phyloP scores from a whole-genome alignment of 2,797 vertebrate species.

The Lepidocolaptes lacrymiger region DNA sequence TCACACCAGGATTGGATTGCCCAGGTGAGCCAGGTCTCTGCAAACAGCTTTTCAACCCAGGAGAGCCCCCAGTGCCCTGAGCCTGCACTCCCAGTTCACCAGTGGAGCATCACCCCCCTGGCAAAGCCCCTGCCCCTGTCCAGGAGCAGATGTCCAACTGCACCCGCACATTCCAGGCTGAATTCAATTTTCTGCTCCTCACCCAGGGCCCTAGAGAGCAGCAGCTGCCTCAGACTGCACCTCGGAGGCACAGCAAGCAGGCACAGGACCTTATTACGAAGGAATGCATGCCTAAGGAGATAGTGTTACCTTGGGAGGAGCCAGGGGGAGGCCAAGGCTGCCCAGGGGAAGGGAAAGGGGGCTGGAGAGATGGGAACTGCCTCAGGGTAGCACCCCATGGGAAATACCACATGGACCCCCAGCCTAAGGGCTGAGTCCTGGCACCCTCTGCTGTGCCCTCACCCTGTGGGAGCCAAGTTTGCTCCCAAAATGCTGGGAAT shows the following conservation, averaged over 20 bases:
- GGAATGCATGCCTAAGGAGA: slow-evolving; percentile 63
- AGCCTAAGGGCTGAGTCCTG: not conserved
- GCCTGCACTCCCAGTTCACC: fast-evolving
- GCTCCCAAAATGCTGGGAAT: not conserved
- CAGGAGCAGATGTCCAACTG: not conserved
- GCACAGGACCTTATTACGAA: slow-evolving; percentile 54
- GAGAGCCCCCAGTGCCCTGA: not conserved
- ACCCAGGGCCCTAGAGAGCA: slow-evolving; percentile 34
- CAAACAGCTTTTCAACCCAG: not conserved
- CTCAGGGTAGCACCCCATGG: not conserved
- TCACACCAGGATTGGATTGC: not conserved
- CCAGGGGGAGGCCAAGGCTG: not conserved
- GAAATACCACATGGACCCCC: not conserved
- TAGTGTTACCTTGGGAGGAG: slow-evolving; percentile 37
- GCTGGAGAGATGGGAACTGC: not conserved
- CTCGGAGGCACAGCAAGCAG: slow-evolving; percentile 36
- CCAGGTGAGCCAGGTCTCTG: not conserved
- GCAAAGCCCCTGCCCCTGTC: not conserved
- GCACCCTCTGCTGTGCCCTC: fast-evolving
- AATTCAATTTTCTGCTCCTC: slow-evolving; percentile 63
- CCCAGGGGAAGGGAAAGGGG: not conserved
- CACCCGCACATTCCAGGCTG: slow-evolving; percentile 56
- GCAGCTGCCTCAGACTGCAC: slow-evolving; percentile 63
- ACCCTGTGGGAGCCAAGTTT: not conserved
- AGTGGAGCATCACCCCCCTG: not conserved